These are phyloP conservation scores for Turnix velox DNA, from an alignment of 2,113 vertebrate species.

Conservation along the genomic window DNA sequence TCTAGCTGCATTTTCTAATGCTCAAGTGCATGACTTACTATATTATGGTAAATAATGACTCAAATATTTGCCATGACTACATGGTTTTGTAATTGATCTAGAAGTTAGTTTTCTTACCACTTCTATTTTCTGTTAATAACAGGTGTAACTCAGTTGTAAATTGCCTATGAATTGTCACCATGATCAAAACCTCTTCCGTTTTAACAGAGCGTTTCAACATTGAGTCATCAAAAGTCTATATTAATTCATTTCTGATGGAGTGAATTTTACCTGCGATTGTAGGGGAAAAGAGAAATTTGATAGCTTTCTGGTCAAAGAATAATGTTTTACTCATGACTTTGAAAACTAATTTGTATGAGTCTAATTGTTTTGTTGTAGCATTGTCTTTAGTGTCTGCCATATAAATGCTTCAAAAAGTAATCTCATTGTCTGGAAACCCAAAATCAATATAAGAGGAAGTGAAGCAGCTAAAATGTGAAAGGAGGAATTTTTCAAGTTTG, in stretches of 20 bases:
- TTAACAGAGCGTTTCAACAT: not conserved
- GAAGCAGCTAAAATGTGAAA: slow-evolving; percentile 17
- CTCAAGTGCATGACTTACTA: not conserved
- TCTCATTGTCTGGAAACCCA: slow-evolving; percentile 22
- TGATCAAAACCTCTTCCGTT: not conserved
- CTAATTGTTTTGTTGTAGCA: slow-evolving; percentile 42
- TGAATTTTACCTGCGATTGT: not conserved
- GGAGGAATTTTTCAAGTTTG: slow-evolving; percentile 36
- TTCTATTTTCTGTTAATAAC: not conserved
- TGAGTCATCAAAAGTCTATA: not conserved
- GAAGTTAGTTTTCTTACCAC: not conserved
- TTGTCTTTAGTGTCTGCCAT: slow-evolving; percentile 9
- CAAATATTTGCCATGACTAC: not conserved
- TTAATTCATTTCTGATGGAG: not conserved
- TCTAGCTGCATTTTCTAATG: not conserved
- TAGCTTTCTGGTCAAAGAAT: not conserved
- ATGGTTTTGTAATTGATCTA: not conserved
- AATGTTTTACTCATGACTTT: not conserved
- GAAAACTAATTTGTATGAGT: slow-evolving; percentile 9
- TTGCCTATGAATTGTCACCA: not conserved
- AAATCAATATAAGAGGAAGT: slow-evolving; percentile 45
- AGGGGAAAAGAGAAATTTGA: not conserved
- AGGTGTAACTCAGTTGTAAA: not conserved
- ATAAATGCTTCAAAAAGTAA: slow-evolving; percentile 35
- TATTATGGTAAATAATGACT: not conserved